phyloP scores from a whole-genome alignment of 2,888 invertebrate genomes.

The Stenchaetothrips biformis region DNA sequence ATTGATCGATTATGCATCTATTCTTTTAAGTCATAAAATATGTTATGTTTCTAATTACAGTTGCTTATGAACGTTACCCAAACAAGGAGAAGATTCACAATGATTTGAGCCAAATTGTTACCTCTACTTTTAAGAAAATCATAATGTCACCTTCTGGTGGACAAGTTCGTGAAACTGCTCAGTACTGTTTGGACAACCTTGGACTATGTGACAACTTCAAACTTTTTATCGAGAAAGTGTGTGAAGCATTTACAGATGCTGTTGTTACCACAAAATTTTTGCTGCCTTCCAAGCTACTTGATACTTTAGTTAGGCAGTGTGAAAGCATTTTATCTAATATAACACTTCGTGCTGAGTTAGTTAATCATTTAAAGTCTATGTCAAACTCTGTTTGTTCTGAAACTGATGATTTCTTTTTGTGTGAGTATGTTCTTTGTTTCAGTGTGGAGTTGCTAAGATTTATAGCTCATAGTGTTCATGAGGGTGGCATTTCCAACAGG shows the following conservation, averaged over 20 bases:
- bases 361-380: too few relatives aligned
- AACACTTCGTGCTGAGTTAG: too few relatives aligned
- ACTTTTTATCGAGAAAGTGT: neutral
- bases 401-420: neutral
- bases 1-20: too few relatives aligned
- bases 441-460: neutral
- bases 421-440: constrained; percentile 5
- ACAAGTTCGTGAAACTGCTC: neutral
- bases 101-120: neutral
- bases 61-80: constrained; percentile 14
- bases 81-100: neutral
- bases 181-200: neutral
- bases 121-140: neutral
- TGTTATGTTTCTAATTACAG: neutral
- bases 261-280: neutral
- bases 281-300: constrained; percentile 1
- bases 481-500: neutral
- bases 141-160: neutral
- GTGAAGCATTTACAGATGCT: neutral
- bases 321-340: constrained; percentile 3
- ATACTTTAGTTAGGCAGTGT: neutral
- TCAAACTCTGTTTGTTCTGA: too few relatives aligned
- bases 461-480: neutral
- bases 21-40: too few relatives aligned
- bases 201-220: neutral